Base-by-base conservation (phyloP, 2,888 invertebrate genomes). In the Eledona agricola region DNA sequence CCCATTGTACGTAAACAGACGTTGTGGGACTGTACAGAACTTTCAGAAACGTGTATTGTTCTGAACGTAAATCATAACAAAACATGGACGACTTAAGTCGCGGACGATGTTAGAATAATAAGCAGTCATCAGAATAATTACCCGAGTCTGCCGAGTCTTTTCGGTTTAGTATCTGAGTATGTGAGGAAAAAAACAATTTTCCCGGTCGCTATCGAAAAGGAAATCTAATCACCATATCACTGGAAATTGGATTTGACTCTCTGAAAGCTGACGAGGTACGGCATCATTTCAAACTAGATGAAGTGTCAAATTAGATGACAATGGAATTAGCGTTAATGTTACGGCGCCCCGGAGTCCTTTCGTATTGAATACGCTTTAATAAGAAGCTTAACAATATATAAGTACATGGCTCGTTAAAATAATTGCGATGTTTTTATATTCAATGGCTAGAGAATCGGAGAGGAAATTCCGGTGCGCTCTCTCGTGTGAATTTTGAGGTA, bases 271-370 rank as follows among this genome's bases (percentile, higher is more conserved):
- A 49, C 40, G 31, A 49, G 49, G 10, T 17, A 25, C 31, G 49
- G 28, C 20, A 22, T 32, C 32, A 42, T 35, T 43, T 34, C 43
- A 25, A 23, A 12, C 15, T 37, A 51, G 51, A 45, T 45, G 31
- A 45, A 51, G 45, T 51, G 51, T 51, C 51, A 51, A 45, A 51
- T 51, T 51, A 52, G 25, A 37, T 46, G 45, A 38, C 26, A 45
- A 19, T 32, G 40, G 31, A 49, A 49, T 49, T 40, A 50, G 40
- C 50, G 38, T 49, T 49, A 38, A 22, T 29, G 17, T 26, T 22
- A 28, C 17, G 45, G 45, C 51, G 45, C 45, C 43, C 17, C 13
- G 26, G 40, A 16, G 51, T 42, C 51, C 43, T 37, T 23, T 35
- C 46, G 17, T 28, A 28, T 23, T 47, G 37, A 47, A 47, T 47